Evolutionary conservation across 1,140 invertebrate genomes (phyloP), one percentile per base, ranked within the genome.

Genomic region (Coptotermes formosanus): DNA sequence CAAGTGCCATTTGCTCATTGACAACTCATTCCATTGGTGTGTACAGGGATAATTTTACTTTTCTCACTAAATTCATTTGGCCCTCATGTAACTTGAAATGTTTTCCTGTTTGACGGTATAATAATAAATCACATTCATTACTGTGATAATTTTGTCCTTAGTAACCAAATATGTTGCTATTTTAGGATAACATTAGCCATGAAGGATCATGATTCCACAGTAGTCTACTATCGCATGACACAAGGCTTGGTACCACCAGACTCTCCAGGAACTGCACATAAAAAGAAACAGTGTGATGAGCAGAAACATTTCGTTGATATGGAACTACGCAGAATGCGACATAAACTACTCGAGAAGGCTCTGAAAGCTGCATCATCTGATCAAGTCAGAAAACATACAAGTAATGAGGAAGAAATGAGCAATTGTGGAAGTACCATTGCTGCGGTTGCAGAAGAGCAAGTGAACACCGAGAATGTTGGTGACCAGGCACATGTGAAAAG

Each of bases 131-230:
- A 64, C 25, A 16, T 21, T 64, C 1, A 64, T 21, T 19, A 64
- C 21, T 64, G 59, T 2, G 59, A 64, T n/a, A 23, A 38, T 64
- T 21, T 64, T 64, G 59, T 23, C 45, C 14, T 48, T 48, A 48
- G 1, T 16, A 48, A 48, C 45, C 45, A 48, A 16, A 55, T 16
- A 55, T 55, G 52, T 9, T 48, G 19, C 52, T 55, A 21, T 89
- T 89, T 85, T 87, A 92, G 91, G 85, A 87, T 92, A 43, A 91
- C 89, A 83, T 88, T 92, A 45, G 90, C 91, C 84, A 89, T 92
- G 44, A 91, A 91, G 88, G 89, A 90, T 45, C 89, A 89, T 7
- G 91, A 92, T 44, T 90, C 90, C 44, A 90, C 89, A 82, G 90
- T 89, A 23, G 89, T 92, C 43, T 90, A 89, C 82, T 91, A 92